phyloP scores from a whole-genome alignment of 1,140 invertebrate genomes.

The Drosophila subpulchrella region DNA sequence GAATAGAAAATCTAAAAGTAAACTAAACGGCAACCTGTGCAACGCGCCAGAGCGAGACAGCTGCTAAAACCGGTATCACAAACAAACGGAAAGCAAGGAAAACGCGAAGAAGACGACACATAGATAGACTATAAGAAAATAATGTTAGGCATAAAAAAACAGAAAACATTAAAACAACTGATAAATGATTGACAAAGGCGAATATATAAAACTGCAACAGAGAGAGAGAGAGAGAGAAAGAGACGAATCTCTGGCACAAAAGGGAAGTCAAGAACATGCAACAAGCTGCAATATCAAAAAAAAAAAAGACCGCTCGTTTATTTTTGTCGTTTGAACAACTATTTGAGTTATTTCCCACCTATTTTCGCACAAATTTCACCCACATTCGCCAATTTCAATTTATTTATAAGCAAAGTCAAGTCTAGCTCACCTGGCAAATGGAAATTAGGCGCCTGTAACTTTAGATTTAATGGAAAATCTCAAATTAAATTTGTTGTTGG shows the following conservation, averaged over 20 bases:
- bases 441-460: slow-evolving; percentile 5
- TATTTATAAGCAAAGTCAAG: slow-evolving; percentile 33
- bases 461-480: slow-evolving; percentile 17
- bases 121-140: slow-evolving; percentile 37
- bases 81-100: slow-evolving; percentile 58
- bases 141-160: slow-evolving; percentile 39
- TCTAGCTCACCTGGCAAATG: slow-evolving; percentile 34
- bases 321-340: slow-evolving; percentile 70
- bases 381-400: slow-evolving; percentile 18
- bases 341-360: slow-evolving; percentile 61
- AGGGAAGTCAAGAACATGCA: slow-evolving; percentile 61
- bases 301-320: slow-evolving; percentile 33
- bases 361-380: slow-evolving; percentile 56
- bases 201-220: slow-evolving; percentile 56
- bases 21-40: slow-evolving; percentile 72
- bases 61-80: slow-evolving; percentile 70
- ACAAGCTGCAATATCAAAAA: slow-evolving; percentile 59
- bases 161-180: slow-evolving; percentile 21
- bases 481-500: slow-evolving; percentile 24
- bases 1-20: slow-evolving; percentile 81
- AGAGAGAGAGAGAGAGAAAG: slow-evolving; percentile 35
- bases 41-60: slow-evolving; percentile 16
- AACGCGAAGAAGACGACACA: slow-evolving; percentile 45
- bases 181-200: slow-evolving; percentile 31
- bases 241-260: slow-evolving; percentile 54